Evolutionary conservation across 1,140 invertebrate species (phyloP).

Genomic region (Diprion similis): DNA sequence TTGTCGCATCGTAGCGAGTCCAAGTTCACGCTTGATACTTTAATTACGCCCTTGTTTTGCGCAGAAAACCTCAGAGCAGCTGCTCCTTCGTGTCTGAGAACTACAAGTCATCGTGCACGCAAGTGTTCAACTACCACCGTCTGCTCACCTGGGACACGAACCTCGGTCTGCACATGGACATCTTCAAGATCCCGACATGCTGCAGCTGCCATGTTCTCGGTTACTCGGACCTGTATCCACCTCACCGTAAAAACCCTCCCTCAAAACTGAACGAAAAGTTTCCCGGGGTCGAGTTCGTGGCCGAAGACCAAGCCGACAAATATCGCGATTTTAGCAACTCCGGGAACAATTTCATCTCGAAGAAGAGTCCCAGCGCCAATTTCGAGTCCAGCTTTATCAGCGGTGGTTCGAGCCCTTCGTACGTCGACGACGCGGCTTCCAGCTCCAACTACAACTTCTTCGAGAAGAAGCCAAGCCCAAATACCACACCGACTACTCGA

Average conservation of each 20-base stretch:
- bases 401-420: background rate
- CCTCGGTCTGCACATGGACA: constrained; percentile 84
- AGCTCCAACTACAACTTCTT: constrained; percentile 10
- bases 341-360: constrained; percentile 35
- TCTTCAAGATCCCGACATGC: constrained; percentile 86
- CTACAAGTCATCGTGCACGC: constrained; percentile 81
- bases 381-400: constrained; percentile 39
- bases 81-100: constrained; percentile 83
- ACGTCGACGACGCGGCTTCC: background rate
- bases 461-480: background rate
- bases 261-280: constrained; percentile 46
- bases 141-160: constrained; percentile 84
- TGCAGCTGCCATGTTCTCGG: constrained; percentile 85
- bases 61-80: constrained; percentile 74
- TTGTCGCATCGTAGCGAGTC: too few species aligned
- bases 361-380: constrained; percentile 24
- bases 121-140: constrained; percentile 88
- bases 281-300: constrained; percentile 53
- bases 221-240: constrained; percentile 72
- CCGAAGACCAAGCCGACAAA: constrained; percentile 43
- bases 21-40: too few species aligned
- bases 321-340: constrained; percentile 29
- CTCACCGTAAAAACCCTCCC: constrained; percentile 56
- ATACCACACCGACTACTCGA: constrained; percentile 11
- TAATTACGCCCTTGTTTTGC: constrained; percentile 23